phyloP scores from a whole-genome alignment of 2,113 vertebrate species.

The Corythaeola cristata region DNA sequence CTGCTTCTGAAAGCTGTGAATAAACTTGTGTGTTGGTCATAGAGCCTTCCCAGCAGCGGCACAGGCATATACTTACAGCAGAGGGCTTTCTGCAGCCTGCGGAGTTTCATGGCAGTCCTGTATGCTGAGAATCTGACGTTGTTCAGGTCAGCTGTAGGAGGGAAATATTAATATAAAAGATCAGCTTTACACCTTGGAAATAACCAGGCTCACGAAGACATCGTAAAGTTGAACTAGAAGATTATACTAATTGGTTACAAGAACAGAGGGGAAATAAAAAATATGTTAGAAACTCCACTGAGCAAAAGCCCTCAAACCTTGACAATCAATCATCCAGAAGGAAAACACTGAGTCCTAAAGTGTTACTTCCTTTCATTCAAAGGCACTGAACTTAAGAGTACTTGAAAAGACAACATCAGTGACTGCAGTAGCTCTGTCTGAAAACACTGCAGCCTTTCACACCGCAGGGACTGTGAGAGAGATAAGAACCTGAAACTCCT shows the following conservation, averaged over 20 bases:
- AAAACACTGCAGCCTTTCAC: background rate
- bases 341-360: background rate
- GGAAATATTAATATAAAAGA: background rate
- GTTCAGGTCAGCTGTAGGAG: conserved; percentile 89
- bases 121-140: conserved; percentile 98
- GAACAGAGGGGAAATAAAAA: background rate
- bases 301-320: background rate
- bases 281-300: background rate
- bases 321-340: background rate
- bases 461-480: background rate
- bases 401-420: background rate
- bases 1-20: background rate
- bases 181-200: conserved; percentile 38
- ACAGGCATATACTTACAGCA: conserved; percentile 86
- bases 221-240: background rate
- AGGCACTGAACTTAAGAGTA: background rate
- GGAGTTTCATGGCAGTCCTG: conserved; percentile 97
- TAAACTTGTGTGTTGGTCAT: background rate
- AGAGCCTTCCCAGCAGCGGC: background rate
- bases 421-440: background rate
- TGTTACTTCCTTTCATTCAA: background rate
- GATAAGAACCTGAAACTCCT: background rate
- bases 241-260: background rate
- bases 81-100: conserved; percentile 97
- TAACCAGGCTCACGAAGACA: rapidly evolving